Conservation (phyloP, 2,888 invertebrate species). For the Lithosia quadra region DNA sequence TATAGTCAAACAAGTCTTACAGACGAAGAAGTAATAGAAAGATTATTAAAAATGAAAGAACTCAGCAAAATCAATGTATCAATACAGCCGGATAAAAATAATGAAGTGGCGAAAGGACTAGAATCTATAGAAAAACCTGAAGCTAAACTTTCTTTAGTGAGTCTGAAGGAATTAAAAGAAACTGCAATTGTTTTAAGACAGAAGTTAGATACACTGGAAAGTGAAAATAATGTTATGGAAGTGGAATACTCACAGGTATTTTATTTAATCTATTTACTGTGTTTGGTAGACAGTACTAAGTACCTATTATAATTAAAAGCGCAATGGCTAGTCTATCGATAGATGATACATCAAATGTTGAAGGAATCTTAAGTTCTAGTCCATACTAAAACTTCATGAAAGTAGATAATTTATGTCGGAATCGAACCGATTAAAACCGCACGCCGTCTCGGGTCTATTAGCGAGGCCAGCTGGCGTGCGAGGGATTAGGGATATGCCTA, state of each 20-base stretch:
- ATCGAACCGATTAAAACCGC: no score
- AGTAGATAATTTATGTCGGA: no score
- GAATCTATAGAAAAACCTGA: slow-evolving; percentile 30
- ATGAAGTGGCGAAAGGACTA: slow-evolving; percentile 28
- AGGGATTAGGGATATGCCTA: no score
- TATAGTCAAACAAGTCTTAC: slow-evolving; percentile 36
- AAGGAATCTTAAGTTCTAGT: no score
- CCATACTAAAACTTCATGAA: no score
- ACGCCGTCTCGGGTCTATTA: no score
- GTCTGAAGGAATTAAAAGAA: slow-evolving; percentile 79
- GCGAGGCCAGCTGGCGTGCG: no score
- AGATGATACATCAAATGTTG: no score
- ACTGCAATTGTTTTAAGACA: slow-evolving; percentile 73
- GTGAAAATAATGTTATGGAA: slow-evolving; percentile 79
- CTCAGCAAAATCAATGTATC: slow-evolving; percentile 46
- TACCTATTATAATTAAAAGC: no score
- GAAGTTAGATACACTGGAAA: slow-evolving; percentile 74
- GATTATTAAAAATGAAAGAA: slow-evolving; percentile 58
- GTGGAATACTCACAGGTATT: slow-evolving; percentile 77
- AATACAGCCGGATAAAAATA: slow-evolving; percentile 23
- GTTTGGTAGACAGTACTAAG: background rate
- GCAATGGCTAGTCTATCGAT: no score
- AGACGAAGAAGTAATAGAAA: slow-evolving; percentile 60
- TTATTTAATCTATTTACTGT: background rate
- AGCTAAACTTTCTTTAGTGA: slow-evolving; percentile 58